phyloP scores from a whole-genome alignment of 2,888 invertebrate genomes.

The Clusia tigrina region DNA sequence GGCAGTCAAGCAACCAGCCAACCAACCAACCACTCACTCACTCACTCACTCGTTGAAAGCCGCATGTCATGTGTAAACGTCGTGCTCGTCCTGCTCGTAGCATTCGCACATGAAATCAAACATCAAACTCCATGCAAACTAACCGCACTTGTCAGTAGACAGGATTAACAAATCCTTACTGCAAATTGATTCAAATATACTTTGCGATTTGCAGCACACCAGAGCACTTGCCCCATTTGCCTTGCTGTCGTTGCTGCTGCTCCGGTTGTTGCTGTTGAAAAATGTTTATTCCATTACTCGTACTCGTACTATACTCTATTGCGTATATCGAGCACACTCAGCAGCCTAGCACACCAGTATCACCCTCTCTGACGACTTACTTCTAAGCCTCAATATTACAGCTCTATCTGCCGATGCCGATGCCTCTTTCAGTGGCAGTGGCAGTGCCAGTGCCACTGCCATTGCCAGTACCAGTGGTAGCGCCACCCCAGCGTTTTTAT shows the following conservation, averaged over 20 bases:
- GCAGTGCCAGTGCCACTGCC: neutral
- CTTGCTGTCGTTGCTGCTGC: neutral
- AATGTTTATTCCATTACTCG: no score
- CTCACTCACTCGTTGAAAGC: conserved; percentile 9
- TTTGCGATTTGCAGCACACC: neutral
- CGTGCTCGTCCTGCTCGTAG: conserved; percentile 18
- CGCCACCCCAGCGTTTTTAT: conserved; percentile 1
- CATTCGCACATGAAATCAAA: conserved; percentile 20
- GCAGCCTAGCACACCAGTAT: neutral
- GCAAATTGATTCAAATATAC: conserved; percentile 58
- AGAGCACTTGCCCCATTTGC: conserved; percentile 16
- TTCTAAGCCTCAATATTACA: no score
- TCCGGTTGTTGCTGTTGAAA: no score
- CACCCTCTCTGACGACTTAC: no score
- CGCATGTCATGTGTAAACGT: conserved; percentile 8
- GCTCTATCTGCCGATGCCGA: neutral
- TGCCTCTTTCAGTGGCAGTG: neutral
- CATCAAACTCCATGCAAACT: conserved; percentile 44
- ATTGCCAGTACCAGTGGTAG: conserved; percentile 13
- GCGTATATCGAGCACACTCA: neutral
- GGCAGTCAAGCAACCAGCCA: conserved; percentile 4
- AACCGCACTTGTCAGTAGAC: conserved; percentile 63
- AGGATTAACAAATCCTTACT: conserved; percentile 62
- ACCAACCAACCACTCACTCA: conserved; percentile 15
- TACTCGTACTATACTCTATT: no score